phyloP scores from a whole-genome alignment of 2,888 invertebrate genomes.

The Eulithis testata region DNA sequence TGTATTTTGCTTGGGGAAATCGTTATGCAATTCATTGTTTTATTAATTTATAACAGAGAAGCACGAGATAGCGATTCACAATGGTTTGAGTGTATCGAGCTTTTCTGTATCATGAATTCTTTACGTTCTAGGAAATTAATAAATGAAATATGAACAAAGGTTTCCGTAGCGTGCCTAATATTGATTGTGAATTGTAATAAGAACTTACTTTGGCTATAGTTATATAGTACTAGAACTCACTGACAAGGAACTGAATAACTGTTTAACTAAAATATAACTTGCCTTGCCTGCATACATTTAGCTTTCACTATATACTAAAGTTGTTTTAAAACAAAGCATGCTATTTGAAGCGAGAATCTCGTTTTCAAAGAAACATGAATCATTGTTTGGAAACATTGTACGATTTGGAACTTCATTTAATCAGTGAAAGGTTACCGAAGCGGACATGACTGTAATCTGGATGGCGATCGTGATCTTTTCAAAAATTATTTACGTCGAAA shows the following conservation, averaged over 20 bases:
- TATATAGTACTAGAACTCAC: background rate
- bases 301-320: conserved; percentile 40
- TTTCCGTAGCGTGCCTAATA: background rate
- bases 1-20: background rate
- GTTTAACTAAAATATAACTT: conserved; percentile 12
- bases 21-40: background rate
- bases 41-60: background rate
- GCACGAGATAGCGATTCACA: background rate
- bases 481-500: conserved; percentile 52
- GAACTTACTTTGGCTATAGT: conserved; percentile 6
- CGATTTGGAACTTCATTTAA: conserved; percentile 47
- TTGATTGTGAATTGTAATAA: background rate
- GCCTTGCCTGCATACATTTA: background rate
- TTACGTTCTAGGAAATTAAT: no score
- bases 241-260: conserved; percentile 1
- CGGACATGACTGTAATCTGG: conserved; percentile 57
- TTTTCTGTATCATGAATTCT: no score
- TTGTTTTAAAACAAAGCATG: conserved; percentile 53
- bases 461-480: conserved; percentile 50
- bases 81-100: no score
- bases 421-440: conserved; percentile 45
- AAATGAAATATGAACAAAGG: no score
- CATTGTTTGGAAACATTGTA: conserved; percentile 62
- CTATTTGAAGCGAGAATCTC: conserved; percentile 57
- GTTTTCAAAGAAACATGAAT: conserved; percentile 49